These are phyloP conservation scores for Craniophora ligustri DNA, from an alignment of 2,888 invertebrate species.

Conservation along the genomic window DNA sequence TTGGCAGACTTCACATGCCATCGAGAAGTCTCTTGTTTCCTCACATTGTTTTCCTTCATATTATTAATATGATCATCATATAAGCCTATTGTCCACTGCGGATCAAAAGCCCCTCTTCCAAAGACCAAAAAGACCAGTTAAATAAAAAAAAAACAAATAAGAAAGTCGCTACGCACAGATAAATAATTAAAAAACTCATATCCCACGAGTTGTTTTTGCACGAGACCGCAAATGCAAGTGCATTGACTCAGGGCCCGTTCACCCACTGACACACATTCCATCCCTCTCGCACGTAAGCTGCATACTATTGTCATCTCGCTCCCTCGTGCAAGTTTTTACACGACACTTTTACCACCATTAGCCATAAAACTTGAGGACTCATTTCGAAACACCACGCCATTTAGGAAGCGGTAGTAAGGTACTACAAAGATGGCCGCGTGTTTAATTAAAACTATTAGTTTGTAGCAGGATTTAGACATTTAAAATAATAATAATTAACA, in stretches of 20 bases:
- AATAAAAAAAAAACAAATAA: neutral
- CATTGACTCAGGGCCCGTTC: conserved; percentile 75
- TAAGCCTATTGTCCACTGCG: no score
- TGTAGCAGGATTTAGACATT: no score
- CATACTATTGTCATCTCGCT: conserved; percentile 58
- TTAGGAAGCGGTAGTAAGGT: conserved; percentile 53
- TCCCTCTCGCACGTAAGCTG: conserved; percentile 63
- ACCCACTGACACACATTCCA: conserved; percentile 82
- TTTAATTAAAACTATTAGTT: conserved; percentile 10
- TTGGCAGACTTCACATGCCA: no score
- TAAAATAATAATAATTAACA: no score
- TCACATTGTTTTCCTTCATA: no score
- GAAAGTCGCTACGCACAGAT: conserved; percentile 12
- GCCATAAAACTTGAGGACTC: conserved; percentile 73
- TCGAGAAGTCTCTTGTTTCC: no score
- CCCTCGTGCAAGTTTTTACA: conserved; percentile 68
- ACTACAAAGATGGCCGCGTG: conserved; percentile 41
- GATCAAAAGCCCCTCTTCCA: no score
- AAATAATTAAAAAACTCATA: conserved; percentile 43
- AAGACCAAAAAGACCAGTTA: no score
- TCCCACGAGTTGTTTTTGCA: conserved; percentile 38
- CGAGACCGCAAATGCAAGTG: conserved; percentile 61
- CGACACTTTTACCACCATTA: conserved; percentile 79
- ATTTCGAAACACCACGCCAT: conserved; percentile 66
- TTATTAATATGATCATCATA: no score